Percentiles rank a stretch among this genome's conserved stretches.
Evolutionary conservation across 92 coral and sea anemone genomes (phyloP).

Genomic region (Plumapathes pennacea): DNA sequence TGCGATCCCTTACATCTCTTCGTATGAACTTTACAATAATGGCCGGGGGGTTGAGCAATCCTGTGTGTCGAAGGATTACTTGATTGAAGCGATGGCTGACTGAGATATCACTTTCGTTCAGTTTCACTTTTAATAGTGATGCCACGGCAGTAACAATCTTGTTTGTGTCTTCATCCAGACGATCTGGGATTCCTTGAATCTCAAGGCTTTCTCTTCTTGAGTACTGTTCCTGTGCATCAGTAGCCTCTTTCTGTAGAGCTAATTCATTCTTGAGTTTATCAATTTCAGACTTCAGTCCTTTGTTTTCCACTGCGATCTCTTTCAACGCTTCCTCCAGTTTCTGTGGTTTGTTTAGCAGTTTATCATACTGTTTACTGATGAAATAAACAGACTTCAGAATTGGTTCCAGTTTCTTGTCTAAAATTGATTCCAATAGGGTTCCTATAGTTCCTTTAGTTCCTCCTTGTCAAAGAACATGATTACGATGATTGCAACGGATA

Average conservation of each 20-base stretch:
- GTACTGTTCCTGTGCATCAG: slow-evolving; percentile 1
- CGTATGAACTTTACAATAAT: slow-evolving; percentile 44
- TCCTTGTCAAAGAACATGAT: no score
- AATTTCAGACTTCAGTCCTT: neutral
- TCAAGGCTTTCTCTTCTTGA: neutral
- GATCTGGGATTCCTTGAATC: neutral
- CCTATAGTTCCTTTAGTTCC: neutral
- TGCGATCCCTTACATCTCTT: slow-evolving; percentile 28
- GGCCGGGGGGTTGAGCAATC: slow-evolving; percentile 14
- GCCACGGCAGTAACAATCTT: neutral
- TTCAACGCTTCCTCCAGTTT: neutral
- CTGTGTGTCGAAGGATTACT: no score
- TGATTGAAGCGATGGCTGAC: slow-evolving; percentile 30
- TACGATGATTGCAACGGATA: no score
- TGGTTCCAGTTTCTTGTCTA: neutral
- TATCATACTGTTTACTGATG: neutral
- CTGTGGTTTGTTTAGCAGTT: neutral
- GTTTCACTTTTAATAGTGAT: neutral
- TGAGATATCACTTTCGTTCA: slow-evolving; percentile 19
- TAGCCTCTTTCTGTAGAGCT: neutral
- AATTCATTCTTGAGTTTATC: neutral
- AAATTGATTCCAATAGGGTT: neutral
- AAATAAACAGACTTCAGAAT: neutral
- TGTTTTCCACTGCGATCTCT: neutral
- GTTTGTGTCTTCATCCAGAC: slow-evolving; percentile 12